A percentile compares a stretch with the other conserved stretches of the same genome.
These are phyloP conservation scores for Bombus fervidus DNA, from an alignment of 1,140 invertebrate species.

Conservation along the genomic window DNA sequence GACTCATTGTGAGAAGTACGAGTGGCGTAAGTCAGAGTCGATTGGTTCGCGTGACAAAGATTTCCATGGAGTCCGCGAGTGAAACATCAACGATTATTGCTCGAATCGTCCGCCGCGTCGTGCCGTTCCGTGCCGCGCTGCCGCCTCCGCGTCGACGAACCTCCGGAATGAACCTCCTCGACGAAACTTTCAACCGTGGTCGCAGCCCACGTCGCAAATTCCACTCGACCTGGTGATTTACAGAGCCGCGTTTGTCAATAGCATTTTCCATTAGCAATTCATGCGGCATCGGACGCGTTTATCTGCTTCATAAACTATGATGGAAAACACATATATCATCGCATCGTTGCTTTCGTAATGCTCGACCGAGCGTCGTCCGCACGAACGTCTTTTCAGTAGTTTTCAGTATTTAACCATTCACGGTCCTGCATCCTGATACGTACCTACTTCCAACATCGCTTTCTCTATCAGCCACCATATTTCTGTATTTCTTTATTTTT, in stretches of 20 bases:
- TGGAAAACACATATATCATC: conserved; percentile 67
- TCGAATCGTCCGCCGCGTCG: not conserved
- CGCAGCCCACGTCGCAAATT: conserved; percentile 49
- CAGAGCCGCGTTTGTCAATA: conserved; percentile 59
- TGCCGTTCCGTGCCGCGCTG: not conserved
- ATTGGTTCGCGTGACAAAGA: conserved; percentile 27
- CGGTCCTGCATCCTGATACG: not conserved
- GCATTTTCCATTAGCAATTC: conserved; percentile 68
- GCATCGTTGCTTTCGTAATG: conserved; percentile 65
- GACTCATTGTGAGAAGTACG: not conserved
- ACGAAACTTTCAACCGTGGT: conserved; percentile 28
- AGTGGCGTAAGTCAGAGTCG: not conserved
- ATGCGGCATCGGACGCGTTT: conserved; percentile 60
- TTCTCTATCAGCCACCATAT: not conserved
- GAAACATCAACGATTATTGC: conserved; percentile 42
- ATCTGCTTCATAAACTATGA: conserved; percentile 68
- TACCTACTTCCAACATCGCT: too few relatives aligned
- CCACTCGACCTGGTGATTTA: conserved; percentile 59
- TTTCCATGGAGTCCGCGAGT: conserved; percentile 3
- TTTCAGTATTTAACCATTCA: conserved; percentile 14
- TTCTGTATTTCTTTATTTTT: not conserved
- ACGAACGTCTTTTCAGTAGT: not conserved
- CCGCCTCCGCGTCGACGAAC: conserved; percentile 35
- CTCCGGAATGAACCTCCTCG: conserved; percentile 18
- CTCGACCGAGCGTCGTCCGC: conserved; percentile 18